These are phyloP conservation scores for Hippocampus barbouri DNA, from an alignment of 2,113 vertebrate species.

Conservation along the genomic window DNA sequence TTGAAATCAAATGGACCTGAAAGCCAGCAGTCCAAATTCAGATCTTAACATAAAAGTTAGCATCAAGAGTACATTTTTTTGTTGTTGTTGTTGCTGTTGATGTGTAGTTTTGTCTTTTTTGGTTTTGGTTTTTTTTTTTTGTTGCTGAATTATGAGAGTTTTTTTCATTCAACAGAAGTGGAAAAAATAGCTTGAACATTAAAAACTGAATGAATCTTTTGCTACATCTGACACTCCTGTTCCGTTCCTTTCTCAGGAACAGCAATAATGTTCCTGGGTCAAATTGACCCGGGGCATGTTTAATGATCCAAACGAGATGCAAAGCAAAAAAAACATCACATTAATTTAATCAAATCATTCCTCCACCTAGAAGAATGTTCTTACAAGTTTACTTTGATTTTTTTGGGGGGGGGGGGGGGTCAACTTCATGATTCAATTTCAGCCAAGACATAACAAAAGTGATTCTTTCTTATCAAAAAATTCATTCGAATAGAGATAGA, in stretches of 20 bases:
- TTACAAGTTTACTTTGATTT: background rate
- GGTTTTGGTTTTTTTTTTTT: no score
- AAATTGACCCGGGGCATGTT: background rate
- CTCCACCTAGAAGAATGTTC: background rate
- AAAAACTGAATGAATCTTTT: background rate
- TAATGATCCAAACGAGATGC: background rate
- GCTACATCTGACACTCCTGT: background rate
- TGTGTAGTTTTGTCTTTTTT: background rate
- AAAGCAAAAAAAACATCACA: background rate
- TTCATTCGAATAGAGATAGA: background rate
- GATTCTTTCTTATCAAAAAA: background rate
- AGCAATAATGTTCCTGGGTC: background rate
- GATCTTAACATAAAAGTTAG: no score
- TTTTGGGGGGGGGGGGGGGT: background rate
- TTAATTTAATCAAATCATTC: background rate
- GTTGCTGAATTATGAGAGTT: background rate
- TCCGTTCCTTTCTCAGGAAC: background rate
- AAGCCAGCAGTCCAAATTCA: no score
- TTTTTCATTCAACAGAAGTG: background rate
- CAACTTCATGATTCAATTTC: background rate
- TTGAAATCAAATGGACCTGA: no score
- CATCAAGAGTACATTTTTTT: no score
- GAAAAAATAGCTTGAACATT: background rate
- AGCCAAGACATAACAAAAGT: slow-evolving; percentile 1
- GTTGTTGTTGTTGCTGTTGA: no score